Percentiles rank a stretch among this genome's conserved stretches.
Evolutionary conservation across 2,113 vertebrate species (phyloP).

Genomic region (Polypterus bichir): DNA sequence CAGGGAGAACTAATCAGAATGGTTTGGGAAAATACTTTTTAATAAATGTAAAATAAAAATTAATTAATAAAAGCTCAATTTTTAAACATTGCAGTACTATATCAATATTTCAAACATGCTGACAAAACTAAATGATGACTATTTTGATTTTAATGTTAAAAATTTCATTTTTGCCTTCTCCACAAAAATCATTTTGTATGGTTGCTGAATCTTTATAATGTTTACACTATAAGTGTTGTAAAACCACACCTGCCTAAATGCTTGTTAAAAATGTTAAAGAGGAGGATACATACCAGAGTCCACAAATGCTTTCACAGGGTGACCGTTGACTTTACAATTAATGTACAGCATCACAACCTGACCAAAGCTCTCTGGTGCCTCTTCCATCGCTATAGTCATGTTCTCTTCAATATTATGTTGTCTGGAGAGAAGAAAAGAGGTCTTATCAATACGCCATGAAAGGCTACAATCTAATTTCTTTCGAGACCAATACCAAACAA

Average conservation of each 20-base stretch:
- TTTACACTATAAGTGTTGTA: background rate
- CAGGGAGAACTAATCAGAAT: too few relatives aligned
- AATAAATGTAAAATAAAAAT: background rate
- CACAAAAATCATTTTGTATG: background rate
- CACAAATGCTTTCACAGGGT: slow-evolving; percentile 95
- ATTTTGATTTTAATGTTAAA: too few relatives aligned
- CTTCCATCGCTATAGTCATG: slow-evolving; percentile 98
- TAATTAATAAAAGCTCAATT: background rate
- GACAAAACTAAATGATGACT: too few relatives aligned
- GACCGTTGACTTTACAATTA: slow-evolving; percentile 96
- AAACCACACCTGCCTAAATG: background rate
- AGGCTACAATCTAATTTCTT: background rate
- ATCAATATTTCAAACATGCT: too few relatives aligned
- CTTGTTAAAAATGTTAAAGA: background rate
- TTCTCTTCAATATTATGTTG: slow-evolving; percentile 98
- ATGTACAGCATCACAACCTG: slow-evolving; percentile 99
- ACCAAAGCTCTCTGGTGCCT: slow-evolving; percentile 93
- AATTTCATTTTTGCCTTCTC: background rate
- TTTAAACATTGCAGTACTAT: too few relatives aligned
- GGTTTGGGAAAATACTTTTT: too few relatives aligned
- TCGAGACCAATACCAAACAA: background rate
- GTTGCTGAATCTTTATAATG: background rate
- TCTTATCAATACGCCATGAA: too few relatives aligned
- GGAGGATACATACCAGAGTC: slow-evolving; percentile 69
- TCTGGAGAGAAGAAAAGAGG: slow-evolving; percentile 42